A percentile compares a stretch with the other conserved stretches of the same genome.
Conservation (phyloP, 2,113 vertebrate species). For the Patagioenas fasciata region DNA sequence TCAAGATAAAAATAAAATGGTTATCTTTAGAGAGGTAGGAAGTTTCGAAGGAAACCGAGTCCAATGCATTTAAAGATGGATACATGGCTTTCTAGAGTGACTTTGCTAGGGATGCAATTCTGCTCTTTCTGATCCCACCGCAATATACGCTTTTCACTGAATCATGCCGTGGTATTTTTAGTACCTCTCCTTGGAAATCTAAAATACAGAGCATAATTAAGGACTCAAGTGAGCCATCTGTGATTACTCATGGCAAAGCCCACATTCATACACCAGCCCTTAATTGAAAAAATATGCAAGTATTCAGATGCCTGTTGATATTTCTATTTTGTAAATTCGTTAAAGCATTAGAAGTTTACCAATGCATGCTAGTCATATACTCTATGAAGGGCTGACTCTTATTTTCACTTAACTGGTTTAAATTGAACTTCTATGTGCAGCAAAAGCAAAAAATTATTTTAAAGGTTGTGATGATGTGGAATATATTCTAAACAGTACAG, state of each 20-base stretch:
- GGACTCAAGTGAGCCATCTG: constrained; percentile 38
- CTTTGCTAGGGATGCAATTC: not conserved
- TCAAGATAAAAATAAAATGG: not conserved
- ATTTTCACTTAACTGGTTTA: not conserved
- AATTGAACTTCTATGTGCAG: not conserved
- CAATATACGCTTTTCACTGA: not conserved
- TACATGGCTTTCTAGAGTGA: not conserved
- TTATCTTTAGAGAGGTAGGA: not conserved
- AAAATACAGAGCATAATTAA: constrained; percentile 51
- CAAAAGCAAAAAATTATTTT: constrained; percentile 29
- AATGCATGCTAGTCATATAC: not conserved
- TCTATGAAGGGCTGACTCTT: constrained; percentile 45
- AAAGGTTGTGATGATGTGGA: not conserved
- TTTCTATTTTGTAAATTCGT: constrained; percentile 48
- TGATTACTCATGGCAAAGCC: constrained; percentile 34
- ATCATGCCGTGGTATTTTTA: not conserved
- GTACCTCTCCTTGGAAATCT: not conserved
- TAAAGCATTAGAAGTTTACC: constrained; percentile 61
- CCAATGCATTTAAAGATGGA: not conserved
- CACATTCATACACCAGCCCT: constrained; percentile 2
- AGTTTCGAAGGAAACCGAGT: not conserved
- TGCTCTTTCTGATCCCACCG: not conserved
- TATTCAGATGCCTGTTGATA: constrained; percentile 65
- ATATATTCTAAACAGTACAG: not conserved
- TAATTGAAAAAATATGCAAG: constrained; percentile 69